A percentile compares a stretch with the other conserved stretches of the same genome.
Evolutionary conservation across 2,888 invertebrate genomes (phyloP).

Genomic region (Fragum sueziense): DNA sequence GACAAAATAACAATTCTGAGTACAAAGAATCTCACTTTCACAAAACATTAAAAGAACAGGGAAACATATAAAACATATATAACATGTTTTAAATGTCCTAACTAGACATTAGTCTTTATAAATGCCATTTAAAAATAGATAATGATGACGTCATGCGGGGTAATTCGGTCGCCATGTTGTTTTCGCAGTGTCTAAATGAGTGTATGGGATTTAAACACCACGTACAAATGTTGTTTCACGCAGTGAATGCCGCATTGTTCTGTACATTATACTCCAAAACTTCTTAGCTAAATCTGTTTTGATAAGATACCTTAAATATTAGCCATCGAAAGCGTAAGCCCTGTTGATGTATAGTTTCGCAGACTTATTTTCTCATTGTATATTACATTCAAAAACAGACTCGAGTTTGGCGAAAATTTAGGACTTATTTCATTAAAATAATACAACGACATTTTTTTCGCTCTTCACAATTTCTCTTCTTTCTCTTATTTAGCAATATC

Average conservation of each 20-base stretch:
- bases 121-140: neutral
- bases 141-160: conserved; percentile 3
- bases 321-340: neutral
- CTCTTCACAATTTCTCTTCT: too few relatives aligned
- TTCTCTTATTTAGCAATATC: too few relatives aligned
- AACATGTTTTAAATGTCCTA: neutral
- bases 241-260: neutral
- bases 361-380: too few relatives aligned
- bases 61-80: neutral
- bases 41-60: neutral
- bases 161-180: neutral
- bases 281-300: neutral
- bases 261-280: neutral
- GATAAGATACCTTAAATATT: neutral
- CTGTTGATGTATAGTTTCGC: neutral
- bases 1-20: too few relatives aligned
- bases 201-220: neutral
- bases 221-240: neutral
- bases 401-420: too few relatives aligned
- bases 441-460: too few relatives aligned
- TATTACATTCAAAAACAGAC: too few relatives aligned
- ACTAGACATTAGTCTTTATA: neutral
- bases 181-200: neutral
- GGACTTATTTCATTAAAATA: too few relatives aligned
- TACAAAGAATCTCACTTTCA: neutral